Conservation (phyloP, 2,797 vertebrate species). For the Crocodylus rhombifer region DNA sequence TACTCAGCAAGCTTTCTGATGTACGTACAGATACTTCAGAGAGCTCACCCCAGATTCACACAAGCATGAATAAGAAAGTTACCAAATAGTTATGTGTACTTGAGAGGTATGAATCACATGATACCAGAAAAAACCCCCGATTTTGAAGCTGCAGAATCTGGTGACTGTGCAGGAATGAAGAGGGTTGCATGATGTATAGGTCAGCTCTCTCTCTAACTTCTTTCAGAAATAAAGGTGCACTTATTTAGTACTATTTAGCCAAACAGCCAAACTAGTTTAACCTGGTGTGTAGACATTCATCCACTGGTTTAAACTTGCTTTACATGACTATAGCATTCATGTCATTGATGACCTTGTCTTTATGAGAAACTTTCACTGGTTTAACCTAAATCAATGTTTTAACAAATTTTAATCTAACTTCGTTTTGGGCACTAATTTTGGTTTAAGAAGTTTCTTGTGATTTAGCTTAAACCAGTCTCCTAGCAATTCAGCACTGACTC, state of each 20-base stretch:
- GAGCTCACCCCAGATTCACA: not conserved
- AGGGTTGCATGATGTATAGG: not conserved
- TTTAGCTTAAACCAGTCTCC: not conserved
- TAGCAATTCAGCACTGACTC: not conserved
- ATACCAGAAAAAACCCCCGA: not conserved
- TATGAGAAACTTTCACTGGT: not conserved
- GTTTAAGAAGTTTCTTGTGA: not conserved
- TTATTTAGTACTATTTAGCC: not conserved
- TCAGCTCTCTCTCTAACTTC: not conserved
- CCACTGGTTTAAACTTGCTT: not conserved
- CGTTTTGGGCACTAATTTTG: not conserved
- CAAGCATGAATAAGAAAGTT: not conserved
- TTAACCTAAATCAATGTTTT: not conserved
- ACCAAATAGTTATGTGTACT: not conserved
- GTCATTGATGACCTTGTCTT: not conserved
- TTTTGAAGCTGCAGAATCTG: not conserved
- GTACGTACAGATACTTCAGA: not conserved
- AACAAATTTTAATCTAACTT: not conserved
- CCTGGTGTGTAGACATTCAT: not conserved
- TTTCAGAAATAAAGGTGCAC: not conserved
- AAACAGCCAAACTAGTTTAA: not conserved
- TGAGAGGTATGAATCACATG: not conserved
- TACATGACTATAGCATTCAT: not conserved
- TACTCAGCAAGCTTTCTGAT: not conserved
- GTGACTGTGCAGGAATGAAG: not conserved